Evolutionary conservation across 1,140 invertebrate species (phyloP).

Genomic region (Drosophila kohkoa): DNA sequence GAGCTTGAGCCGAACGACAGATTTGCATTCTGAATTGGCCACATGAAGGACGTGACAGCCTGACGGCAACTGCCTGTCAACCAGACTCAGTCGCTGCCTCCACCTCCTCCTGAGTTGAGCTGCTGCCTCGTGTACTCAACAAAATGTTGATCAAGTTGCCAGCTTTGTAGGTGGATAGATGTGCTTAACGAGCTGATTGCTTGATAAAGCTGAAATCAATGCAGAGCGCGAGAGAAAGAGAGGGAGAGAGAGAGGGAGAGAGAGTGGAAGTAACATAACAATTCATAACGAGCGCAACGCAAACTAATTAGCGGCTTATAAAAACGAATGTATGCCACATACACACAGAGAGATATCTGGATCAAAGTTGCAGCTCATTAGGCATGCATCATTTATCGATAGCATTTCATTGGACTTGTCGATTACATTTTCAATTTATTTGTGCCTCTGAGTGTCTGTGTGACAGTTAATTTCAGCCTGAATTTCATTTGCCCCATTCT

Average conservation of each 20-base stretch:
- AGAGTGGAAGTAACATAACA: background rate
- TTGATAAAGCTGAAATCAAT: conserved; percentile 24
- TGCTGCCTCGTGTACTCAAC: background rate
- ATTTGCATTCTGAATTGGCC: conserved; percentile 82
- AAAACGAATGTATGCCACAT: conserved; percentile 17
- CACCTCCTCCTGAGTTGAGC: background rate
- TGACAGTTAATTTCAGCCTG: conserved; percentile 58
- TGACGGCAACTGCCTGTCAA: conserved; percentile 8
- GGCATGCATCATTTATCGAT: conserved; percentile 65
- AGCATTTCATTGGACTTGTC: conserved; percentile 52
- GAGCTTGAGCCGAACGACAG: conserved; percentile 39
- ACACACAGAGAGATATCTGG: conserved; percentile 5
- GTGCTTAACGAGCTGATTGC: conserved; percentile 48
- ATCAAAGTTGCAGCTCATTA: conserved; percentile 46
- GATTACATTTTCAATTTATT: conserved; percentile 75
- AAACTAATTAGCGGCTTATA: conserved; percentile 77
- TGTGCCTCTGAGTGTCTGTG: conserved; percentile 21
- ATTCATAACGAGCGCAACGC: conserved; percentile 59
- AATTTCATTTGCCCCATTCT: conserved; percentile 60
- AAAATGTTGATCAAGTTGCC: conserved; percentile 30
- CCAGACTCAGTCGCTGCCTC: background rate
- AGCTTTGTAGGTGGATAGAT: conserved; percentile 10
- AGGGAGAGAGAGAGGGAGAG: too few relatives aligned
- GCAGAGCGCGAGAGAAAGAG: conserved; percentile 5
- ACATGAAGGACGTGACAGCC: conserved; percentile 54